Evolutionary conservation across 2,797 vertebrate species (phyloP), one percentile per base, ranked within the genome.

Genomic region (Ctenopoma kingsleyae): DNA sequence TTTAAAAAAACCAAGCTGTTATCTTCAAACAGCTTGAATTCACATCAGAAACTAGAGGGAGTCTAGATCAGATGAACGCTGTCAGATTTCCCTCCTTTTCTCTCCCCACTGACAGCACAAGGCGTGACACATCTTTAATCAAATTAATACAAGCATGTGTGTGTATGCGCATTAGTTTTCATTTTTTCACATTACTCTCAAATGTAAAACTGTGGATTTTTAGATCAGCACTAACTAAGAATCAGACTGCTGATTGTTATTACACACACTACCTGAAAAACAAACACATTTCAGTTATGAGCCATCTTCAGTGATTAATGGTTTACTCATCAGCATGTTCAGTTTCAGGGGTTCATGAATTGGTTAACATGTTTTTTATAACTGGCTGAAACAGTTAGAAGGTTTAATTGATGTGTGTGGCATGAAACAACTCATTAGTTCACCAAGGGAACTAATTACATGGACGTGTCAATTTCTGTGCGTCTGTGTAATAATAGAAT

Each of bases 1-100:
- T 78, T 77, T 4, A 36, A 70, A 51, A 8, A 72, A 49, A 7
- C 55, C 57, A 12, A 55, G 52, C 41, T 43, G 19, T 67, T 32
- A 36, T 67, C 74, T 70, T 76, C 62, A 74, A 62, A 60, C 12
- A 5, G 20, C 57, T 74, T 27, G 52, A 60, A 62, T 64, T 62
- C 62, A 64, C 62, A 65, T 63, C 49, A 71, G 19, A 71, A 43
- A 30, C 23, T 9, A 43, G 5, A 60, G 27, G 56, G 36, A 71
- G 47, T 47, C 38, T 19, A 46, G 27, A 71, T 56, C 25, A 80
- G 59, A 81, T 68, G 30, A 74, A 74, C 55, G 38, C 52, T 19
- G 38, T 63, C 60, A 67, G 36, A 27, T 4, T 57, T 17, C 8
- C 58, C 46, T 46, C 50, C 20, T n/a, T 61, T n/a, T 17, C 55